Evolutionary conservation across 2,888 invertebrate genomes (phyloP), one percentile per base, ranked within the genome.

Genomic region (Acanthococcus lagerstroemiae): DNA sequence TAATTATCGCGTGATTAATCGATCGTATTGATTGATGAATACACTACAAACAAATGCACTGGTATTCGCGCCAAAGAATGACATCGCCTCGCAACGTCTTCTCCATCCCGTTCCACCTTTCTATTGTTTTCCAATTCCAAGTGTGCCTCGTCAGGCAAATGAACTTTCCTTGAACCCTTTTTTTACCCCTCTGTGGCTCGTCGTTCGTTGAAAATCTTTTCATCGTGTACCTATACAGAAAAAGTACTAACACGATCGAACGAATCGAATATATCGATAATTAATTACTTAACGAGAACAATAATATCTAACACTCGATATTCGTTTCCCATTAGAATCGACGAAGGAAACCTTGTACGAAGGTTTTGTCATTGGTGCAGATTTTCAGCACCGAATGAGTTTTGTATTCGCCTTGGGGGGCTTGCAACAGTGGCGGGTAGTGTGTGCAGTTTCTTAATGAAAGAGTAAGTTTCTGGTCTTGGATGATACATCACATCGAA

Each of bases 1-100:
- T 63, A 63, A 63, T 63, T 63, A 63, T 63, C 52, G 63, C 48
- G 37, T 63, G 63, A 63, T 63, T 63, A 52, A 63, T 63, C 63
- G 54, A 63, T 63, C 37, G 37, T 37, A 63, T 63, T 63, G 63
- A 63, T 63, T 63, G 63, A 63, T 63, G 63, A 54, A 63, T 63
- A 63, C 27, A 37, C 58, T 24, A 15, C 48, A 22, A 52, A 52
- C 52, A 52, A 52, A 52, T 52, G 52, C 22, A 52, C 52, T 22
- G 48, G 22, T 52, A 22, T 52, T 52, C 52, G 52, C 52, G 52
- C 52, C 52, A 52, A 52, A 52, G 52, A 52, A 52, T 52, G 52
- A 52, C 52, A 52, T 52, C 52, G 52, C 52, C 52, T 52, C 19
- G 21, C 12, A 17, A 45, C 15, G 19, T 15, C 17, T 45, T 17